Conservation (phyloP, 1,140 invertebrate genomes). For the Prorops nasuta region DNA sequence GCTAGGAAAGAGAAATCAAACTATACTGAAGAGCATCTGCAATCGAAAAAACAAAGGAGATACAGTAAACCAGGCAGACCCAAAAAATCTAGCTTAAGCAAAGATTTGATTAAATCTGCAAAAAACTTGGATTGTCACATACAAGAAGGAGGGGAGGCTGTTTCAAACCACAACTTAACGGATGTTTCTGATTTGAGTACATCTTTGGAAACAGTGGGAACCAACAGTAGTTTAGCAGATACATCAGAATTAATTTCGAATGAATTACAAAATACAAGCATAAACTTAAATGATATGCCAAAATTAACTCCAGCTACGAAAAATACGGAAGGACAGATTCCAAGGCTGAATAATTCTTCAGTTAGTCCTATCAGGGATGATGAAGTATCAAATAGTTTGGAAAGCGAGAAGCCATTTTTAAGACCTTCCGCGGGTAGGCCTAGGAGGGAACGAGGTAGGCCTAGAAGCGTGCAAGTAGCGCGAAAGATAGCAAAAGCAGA, state of each 20-base stretch:
- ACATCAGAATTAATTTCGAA: constrained; percentile 25
- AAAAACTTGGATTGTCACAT: neutral
- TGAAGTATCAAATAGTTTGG: constrained; percentile 26
- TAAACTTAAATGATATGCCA: constrained; percentile 52
- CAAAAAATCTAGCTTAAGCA: constrained; percentile 34
- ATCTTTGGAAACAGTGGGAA: constrained; percentile 29
- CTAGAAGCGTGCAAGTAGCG: constrained; percentile 30
- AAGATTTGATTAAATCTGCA: constrained; percentile 25
- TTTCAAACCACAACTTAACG: neutral
- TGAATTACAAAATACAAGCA: constrained; percentile 29
- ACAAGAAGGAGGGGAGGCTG: neutral
- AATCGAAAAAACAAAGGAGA: constrained; percentile 42
- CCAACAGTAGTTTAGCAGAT: constrained; percentile 11
- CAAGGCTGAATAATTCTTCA: constrained; percentile 35
- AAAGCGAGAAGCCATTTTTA: constrained; percentile 47
- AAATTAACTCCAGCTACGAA: constrained; percentile 52
- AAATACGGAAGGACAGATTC: constrained; percentile 34
- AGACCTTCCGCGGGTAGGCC: constrained; percentile 39
- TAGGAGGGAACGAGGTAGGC: constrained; percentile 38
- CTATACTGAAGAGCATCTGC: constrained; percentile 48
- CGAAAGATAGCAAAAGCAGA: constrained; percentile 43
- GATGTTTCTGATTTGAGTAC: constrained; percentile 24
- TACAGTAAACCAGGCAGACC: constrained; percentile 49
- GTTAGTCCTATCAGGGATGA: constrained; percentile 33
- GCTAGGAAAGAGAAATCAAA: constrained; percentile 56